Base-by-base conservation (phyloP, 2,888 invertebrate genomes). In the Entomobrya proxima region DNA sequence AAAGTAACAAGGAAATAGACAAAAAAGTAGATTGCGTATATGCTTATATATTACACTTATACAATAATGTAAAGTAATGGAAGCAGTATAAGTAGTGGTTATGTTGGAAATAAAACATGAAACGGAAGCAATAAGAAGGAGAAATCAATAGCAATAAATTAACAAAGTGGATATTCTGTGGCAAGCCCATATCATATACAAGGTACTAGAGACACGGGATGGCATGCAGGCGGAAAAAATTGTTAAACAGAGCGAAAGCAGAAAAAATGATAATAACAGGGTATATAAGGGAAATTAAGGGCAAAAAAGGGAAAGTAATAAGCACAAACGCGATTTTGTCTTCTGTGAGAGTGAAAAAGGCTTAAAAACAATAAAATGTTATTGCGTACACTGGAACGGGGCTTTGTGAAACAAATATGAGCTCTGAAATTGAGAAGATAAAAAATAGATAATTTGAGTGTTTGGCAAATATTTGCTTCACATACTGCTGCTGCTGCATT, bases 111-210 rank as follows among this genome's bases (percentile, higher is more conserved):
- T 27, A 47, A 47, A 50, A 52, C 82, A 64, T 61, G 32, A 82
- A 75, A 47, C 64, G 83, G 77, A 83, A 77, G 83, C 69, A 76
- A 69, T 76, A 76, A 50, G 32, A 35, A 35, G 37, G 37, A 76
- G 47, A 64, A 85, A 85, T 85, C 85, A 85, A 85, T 85, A 85
- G 55, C 64, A 61, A 85, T 85, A 79, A 85, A 85, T 85, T 85
- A 85, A 55, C 69, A 69, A 69, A 69, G 44, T 44, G 69, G 44
- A 24, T 44, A 18, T 2, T 69, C 9, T 67, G 61, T n/a, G n/a
- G 32, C 61, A 32, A 32, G 13, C 32, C 61, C 32, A n/a, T 21
- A n/a, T n/a, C n/a, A n/a, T 55, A 13, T 64, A 64, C 35, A 35
- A 64, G 7, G 27, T n/a, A 40, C 24, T 15, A 44, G 18, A 11